Evolutionary conservation across 2,888 invertebrate genomes (phyloP).

Genomic region (Ctena decussata): DNA sequence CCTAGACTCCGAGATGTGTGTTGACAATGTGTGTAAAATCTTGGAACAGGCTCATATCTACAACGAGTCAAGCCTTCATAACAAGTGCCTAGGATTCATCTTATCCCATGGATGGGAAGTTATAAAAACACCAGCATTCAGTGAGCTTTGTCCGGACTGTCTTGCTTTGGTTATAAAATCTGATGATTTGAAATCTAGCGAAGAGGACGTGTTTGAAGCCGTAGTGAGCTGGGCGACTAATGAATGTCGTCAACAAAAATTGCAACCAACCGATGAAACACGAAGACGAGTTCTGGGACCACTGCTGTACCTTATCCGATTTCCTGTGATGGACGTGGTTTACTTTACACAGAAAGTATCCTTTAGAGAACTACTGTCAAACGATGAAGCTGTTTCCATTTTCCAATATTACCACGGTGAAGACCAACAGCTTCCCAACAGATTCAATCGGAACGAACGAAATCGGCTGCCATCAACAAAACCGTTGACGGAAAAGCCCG

Average conservation of each 20-base stretch:
- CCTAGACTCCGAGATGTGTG: conserved; percentile 61
- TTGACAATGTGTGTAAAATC: conserved; percentile 65
- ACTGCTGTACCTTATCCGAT: conserved; percentile 74
- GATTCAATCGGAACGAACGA: conserved; percentile 54
- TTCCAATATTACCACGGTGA: conserved; percentile 65
- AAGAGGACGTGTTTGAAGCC: conserved; percentile 72
- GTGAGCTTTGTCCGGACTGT: conserved; percentile 90
- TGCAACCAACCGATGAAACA: conserved; percentile 69
- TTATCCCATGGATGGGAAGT: conserved; percentile 41
- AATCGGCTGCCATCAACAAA: conserved; percentile 36
- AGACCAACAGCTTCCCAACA: conserved; percentile 36
- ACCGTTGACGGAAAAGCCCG: background rate
- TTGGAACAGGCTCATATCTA: conserved; percentile 69
- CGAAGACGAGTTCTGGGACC: conserved; percentile 71
- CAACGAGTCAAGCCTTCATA: conserved; percentile 53
- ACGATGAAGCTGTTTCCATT: conserved; percentile 59
- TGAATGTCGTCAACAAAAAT: conserved; percentile 75
- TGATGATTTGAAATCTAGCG: conserved; percentile 90
- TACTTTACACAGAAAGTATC: conserved; percentile 68
- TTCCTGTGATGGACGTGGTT: conserved; percentile 74
- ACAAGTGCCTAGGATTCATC: conserved; percentile 62
- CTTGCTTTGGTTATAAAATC: conserved; percentile 90
- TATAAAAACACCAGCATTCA: conserved; percentile 87
- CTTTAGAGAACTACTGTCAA: conserved; percentile 55
- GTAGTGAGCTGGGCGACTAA: conserved; percentile 74